Percentiles rank a stretch among this genome's conserved stretches.
phyloP scores from a whole-genome alignment of 2,113 vertebrate species.

The Xerus inauris region DNA sequence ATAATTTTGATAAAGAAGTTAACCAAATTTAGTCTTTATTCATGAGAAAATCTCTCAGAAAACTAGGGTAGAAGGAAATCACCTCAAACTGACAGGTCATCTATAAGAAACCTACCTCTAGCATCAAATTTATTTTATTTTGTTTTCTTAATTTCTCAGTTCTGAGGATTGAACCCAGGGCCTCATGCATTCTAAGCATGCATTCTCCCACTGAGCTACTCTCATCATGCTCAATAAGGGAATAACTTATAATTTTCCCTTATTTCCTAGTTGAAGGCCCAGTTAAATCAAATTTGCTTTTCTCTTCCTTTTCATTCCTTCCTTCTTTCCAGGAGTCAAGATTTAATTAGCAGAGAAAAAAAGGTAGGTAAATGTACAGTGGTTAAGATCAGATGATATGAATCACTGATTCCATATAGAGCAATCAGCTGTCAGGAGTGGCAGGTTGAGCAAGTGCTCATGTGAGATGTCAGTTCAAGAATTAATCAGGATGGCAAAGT shows the following conservation, averaged over 20 bases:
- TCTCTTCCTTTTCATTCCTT: neutral
- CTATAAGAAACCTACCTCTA: too few relatives aligned
- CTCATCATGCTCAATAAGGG: neutral
- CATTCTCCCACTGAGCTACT: neutral
- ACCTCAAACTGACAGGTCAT: neutral
- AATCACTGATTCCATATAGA: neutral
- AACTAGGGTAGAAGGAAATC: neutral
- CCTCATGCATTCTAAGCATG: too few relatives aligned
- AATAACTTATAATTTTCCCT: neutral
- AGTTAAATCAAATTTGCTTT: neutral
- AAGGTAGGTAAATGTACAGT: neutral
- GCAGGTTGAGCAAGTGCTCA: rapidly evolving
- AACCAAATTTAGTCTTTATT: neutral
- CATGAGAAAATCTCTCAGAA: neutral
- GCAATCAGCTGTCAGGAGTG: neutral
- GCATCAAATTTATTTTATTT: neutral
- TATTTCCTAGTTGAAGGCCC: neutral
- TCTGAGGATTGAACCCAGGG: neutral
- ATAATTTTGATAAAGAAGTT: neutral
- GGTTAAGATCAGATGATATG: neutral
- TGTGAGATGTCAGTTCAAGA: neutral
- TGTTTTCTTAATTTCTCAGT: neutral
- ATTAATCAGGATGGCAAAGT: rapidly evolving
- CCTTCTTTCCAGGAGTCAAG: neutral
- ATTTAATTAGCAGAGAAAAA: neutral